A percentile compares a stretch with the other conserved stretches of the same genome.
phyloP scores from a whole-genome alignment of 2,113 vertebrate species.

The Zootoca vivipara region DNA sequence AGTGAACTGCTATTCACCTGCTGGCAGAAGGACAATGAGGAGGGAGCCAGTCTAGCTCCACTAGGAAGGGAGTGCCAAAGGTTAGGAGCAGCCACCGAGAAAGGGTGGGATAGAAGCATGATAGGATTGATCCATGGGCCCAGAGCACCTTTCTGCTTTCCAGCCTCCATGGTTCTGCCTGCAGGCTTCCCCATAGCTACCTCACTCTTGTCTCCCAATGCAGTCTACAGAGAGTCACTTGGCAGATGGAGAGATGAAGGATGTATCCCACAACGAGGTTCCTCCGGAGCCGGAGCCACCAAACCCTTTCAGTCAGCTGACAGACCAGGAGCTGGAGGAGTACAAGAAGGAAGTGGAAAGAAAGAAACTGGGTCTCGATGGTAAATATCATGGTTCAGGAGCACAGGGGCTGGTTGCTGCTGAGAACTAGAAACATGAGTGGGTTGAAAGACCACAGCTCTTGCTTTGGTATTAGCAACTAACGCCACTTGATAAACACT shows the following conservation, averaged over 20 bases:
- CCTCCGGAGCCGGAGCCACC: slow-evolving; percentile 84
- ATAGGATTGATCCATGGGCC: too few relatives aligned
- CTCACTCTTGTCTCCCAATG: slow-evolving; percentile 39
- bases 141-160: neutral
- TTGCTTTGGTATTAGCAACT: neutral
- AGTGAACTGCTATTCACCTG: too few relatives aligned
- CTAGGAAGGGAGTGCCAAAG: too few relatives aligned
- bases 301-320: slow-evolving; percentile 96
- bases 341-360: slow-evolving; percentile 95
- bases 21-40: too few relatives aligned
- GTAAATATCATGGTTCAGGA: slow-evolving; percentile 62
- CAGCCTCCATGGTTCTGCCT: neutral
- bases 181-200: neutral
- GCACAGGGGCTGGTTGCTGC: fast-evolving
- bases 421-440: neutral
- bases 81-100: too few relatives aligned
- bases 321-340: slow-evolving; percentile 95
- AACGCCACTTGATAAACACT: neutral
- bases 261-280: slow-evolving; percentile 51
- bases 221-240: slow-evolving; percentile 87
- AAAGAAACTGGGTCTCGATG: slow-evolving; percentile 85
- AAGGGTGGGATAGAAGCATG: neutral
- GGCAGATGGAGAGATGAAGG: slow-evolving; percentile 66
- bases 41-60: too few relatives aligned
- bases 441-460: too few relatives aligned